These are phyloP conservation scores for Sinohyriopsis cumingii DNA, from an alignment of 2,888 invertebrate genomes.

Conservation along the genomic window DNA sequence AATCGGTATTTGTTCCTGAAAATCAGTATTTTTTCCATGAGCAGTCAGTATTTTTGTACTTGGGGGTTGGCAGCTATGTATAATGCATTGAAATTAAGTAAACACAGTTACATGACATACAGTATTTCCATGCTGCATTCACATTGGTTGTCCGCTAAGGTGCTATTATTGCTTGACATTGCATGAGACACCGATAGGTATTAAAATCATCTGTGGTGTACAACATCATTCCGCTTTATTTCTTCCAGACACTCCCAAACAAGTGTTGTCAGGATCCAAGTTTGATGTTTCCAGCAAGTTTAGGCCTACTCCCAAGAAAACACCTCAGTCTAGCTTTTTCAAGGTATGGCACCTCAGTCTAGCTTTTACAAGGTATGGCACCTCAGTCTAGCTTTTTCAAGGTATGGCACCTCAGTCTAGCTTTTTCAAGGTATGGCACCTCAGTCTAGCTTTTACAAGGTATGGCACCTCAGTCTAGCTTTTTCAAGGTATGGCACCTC, in stretches of 20 bases:
- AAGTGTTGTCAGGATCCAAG: constrained; percentile 43
- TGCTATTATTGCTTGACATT: too few relatives aligned
- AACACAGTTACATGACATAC: too few relatives aligned
- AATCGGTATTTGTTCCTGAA: too few relatives aligned
- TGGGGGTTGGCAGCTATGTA: too few relatives aligned
- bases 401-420: constrained; percentile 19
- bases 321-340: constrained; percentile 19
- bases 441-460: constrained; percentile 5
- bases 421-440: constrained; percentile 3
- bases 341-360: constrained; percentile 15
- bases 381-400: constrained; percentile 13
- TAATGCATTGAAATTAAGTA: too few relatives aligned
- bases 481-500: constrained; percentile 10
- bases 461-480: constrained; percentile 18
- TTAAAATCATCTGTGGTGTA: neutral
- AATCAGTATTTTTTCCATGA: too few relatives aligned
- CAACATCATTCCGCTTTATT: neutral
- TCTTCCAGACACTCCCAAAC: constrained; percentile 47
- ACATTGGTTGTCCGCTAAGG: too few relatives aligned
- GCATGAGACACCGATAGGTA: neutral
- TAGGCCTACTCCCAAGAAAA: constrained; percentile 41
- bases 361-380: neutral
- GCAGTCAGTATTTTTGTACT: too few relatives aligned
- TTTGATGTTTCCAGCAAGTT: constrained; percentile 50
- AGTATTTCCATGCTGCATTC: too few relatives aligned